Evolutionary conservation across 2,888 invertebrate species (phyloP), one percentile per base, ranked within the genome.

Genomic region (Maniola hyperantus): DNA sequence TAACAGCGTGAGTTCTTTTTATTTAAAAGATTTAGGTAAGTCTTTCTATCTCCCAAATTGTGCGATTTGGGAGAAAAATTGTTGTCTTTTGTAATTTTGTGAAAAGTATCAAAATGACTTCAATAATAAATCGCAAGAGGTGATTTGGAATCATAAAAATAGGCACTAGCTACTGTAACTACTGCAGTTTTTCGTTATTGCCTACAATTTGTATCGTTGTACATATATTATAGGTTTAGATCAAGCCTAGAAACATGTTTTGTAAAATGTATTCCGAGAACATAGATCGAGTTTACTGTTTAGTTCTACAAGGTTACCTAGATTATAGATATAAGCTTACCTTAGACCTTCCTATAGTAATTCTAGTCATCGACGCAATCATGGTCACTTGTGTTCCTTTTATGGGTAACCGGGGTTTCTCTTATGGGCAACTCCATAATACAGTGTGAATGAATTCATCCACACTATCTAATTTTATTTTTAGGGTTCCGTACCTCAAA

Each of bases 1-100:
- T 89, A 89, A 82, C 82, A 78, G 55, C 36, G 34, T 54, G 50
- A 48, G 42, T 63, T 53, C 50, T 60, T 59, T 66, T 62, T 58
- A 26, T 51, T 15, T 15, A 50, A 42, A 57, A 20, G 26, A 26
- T 26, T 4, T 42, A 20, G 11, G 8, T 51, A 33, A 33, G 42
- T 20, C 1, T 26, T 26, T 26, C 1, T 2, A 4, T 26, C 26
- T 26, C 44, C 11, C n/a, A 42, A 42, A 18, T 18, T 39, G 18
- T 36, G 48, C 10, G 54, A 10, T 42, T 26, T 15, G 13, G 20
- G 5, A 33, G 48, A 60, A 33, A n/a, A 64, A 51, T 48, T 13
- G 13, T 18, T 48, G n/a, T 39, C 1, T 10, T 15, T 46, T 51
- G 15, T 58, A 36, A 1, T 8, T 26, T n/a, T n/a, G n/a, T n/a